Conservation (phyloP, 2,797 vertebrate genomes). For the Florisuga fusca region DNA sequence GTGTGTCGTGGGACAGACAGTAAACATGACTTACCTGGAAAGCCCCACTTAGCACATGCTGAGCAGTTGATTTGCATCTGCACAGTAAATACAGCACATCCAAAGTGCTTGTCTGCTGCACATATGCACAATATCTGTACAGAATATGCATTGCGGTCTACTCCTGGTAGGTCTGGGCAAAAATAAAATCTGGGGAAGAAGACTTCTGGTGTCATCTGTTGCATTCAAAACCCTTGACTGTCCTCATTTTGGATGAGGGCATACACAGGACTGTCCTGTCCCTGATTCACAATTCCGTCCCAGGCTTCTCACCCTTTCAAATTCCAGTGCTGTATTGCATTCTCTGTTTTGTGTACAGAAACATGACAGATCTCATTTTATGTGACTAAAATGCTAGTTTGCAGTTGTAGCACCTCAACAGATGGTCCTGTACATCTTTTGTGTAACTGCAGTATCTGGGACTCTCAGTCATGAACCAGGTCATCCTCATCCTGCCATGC, state of each 20-base stretch:
- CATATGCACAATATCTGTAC: not conserved
- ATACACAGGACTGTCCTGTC: not conserved
- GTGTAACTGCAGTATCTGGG: not conserved
- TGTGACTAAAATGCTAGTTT: not conserved
- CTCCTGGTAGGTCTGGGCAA: not conserved
- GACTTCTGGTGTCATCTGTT: not conserved
- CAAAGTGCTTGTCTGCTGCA: not conserved
- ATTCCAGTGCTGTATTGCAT: not conserved
- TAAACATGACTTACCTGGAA: not conserved
- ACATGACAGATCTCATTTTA: not conserved
- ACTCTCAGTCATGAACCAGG: not conserved
- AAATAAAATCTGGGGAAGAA: not conserved
- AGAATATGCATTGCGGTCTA: not conserved
- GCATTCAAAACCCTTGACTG: not conserved
- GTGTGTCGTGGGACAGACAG: not conserved
- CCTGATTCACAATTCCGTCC: not conserved
- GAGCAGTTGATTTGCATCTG: not conserved
- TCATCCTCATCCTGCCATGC: not conserved
- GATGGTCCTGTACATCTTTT: not conserved
- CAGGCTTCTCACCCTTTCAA: not conserved
- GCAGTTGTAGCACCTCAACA: not conserved
- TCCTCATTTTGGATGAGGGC: not conserved
- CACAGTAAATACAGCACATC: not conserved
- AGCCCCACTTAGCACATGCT: not conserved
- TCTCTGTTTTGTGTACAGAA: not conserved